Conservation (phyloP, 2,888 invertebrate genomes). For the Agriopis marginaria region DNA sequence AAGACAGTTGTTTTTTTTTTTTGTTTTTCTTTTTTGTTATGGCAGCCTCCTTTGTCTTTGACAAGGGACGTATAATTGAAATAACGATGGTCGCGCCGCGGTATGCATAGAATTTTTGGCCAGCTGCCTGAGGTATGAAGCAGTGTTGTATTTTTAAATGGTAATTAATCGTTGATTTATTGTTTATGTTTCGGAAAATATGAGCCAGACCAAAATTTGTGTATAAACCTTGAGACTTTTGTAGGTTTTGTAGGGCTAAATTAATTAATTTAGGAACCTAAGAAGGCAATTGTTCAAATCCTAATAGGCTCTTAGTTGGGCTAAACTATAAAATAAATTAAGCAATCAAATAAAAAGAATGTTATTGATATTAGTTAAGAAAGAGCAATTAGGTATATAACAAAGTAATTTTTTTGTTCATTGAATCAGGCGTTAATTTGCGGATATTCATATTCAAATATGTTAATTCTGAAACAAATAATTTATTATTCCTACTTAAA, state of each 20-base stretch:
- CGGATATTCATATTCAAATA: too few species aligned
- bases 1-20: slow-evolving; percentile 70
- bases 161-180: slow-evolving; percentile 46
- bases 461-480: too few species aligned
- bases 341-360: not conserved
- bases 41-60: slow-evolving; percentile 85
- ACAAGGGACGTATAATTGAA: slow-evolving; percentile 84
- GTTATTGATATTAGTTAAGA: too few species aligned
- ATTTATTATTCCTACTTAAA: too few species aligned
- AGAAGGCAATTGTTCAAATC: not conserved
- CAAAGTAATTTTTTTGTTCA: too few species aligned
- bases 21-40: slow-evolving; percentile 66
- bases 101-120: slow-evolving; percentile 81
- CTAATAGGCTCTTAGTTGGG: not conserved
- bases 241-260: slow-evolving; percentile 1
- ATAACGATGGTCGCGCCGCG: slow-evolving; percentile 79
- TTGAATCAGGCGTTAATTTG: too few species aligned
- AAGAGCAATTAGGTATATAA: too few species aligned
- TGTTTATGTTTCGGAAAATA: slow-evolving; percentile 30
- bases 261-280: slow-evolving; percentile 16
- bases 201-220: slow-evolving; percentile 20
- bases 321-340: not conserved
- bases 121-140: slow-evolving; percentile 70
- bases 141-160: slow-evolving; percentile 45
- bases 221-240: slow-evolving; percentile 9